Percentiles rank a stretch among this genome's conserved stretches.
Conservation (phyloP, 2,113 vertebrate species). For the Ifrita kowaldi region DNA sequence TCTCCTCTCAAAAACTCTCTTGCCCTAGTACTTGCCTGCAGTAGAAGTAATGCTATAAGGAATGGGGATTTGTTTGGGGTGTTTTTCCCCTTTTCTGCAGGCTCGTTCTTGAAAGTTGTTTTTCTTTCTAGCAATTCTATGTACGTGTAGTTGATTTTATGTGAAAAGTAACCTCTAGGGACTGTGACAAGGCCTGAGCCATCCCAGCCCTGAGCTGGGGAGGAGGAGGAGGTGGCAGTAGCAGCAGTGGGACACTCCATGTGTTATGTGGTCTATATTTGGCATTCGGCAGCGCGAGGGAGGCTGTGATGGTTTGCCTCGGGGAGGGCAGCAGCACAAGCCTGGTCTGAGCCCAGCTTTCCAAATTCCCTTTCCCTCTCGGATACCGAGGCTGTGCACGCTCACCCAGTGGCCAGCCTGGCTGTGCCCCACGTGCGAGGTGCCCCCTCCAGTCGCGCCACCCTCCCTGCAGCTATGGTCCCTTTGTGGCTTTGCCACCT, state of each 20-base stretch:
- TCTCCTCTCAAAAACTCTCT: background rate
- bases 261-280: background rate
- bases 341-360: background rate
- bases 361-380: background rate
- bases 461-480: rapidly evolving
- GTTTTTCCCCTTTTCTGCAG: background rate
- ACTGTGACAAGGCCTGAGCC: background rate
- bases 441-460: background rate
- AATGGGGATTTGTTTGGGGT: background rate
- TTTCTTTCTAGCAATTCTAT: background rate
- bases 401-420: rapidly evolving
- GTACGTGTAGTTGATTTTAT: background rate
- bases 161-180: background rate
- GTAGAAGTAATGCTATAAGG: background rate
- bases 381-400: rapidly evolving
- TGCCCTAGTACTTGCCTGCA: background rate
- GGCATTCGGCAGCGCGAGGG: rapidly evolving
- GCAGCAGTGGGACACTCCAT: background rate
- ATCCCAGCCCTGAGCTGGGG: background rate
- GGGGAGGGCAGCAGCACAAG: background rate
- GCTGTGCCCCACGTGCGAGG: rapidly evolving
- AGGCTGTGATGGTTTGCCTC: background rate
- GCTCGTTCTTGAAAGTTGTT: slow-evolving; percentile 15
- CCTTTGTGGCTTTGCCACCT: background rate
- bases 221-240: background rate